These are phyloP conservation scores for Pristionchus fissidentatus DNA, from an alignment of 2,888 invertebrate species.

Conservation along the genomic window DNA sequence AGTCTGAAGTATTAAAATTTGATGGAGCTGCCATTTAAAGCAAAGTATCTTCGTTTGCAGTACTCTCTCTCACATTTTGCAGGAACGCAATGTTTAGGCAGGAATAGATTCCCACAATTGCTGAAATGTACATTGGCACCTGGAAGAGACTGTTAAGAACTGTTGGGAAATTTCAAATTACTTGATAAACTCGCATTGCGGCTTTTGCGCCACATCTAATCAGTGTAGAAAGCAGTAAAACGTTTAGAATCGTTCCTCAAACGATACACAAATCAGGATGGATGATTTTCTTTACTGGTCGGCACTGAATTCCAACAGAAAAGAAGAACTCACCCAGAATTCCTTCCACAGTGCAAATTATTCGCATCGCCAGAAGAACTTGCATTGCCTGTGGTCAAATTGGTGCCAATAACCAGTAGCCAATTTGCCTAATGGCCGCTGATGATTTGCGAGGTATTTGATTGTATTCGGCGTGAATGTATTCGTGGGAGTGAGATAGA, in stretches of 20 bases:
- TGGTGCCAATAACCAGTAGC: no score
- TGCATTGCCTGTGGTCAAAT: no score
- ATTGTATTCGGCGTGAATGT: no score
- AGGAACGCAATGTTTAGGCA: not conserved
- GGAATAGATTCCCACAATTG: not conserved
- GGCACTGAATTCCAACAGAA: no score
- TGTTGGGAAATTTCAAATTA: not conserved
- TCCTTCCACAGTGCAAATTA: not conserved
- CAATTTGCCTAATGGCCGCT: no score
- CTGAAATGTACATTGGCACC: not conserved
- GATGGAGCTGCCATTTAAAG: not conserved
- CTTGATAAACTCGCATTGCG: not conserved
- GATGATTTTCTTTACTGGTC: no score
- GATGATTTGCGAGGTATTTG: no score
- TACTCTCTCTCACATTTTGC: not conserved
- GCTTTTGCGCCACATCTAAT: not conserved
- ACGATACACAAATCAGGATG: not conserved
- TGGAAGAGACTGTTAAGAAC: not conserved
- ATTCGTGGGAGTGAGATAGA: no score
- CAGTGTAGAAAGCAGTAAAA: not conserved
- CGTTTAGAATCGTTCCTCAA: not conserved
- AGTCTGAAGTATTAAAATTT: not conserved
- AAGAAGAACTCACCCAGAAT: not conserved
- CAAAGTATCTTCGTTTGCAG: no score
- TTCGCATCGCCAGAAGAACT: no score